These are phyloP conservation scores for Trogon surrucura DNA, from an alignment of 2,113 vertebrate genomes.

Conservation along the genomic window DNA sequence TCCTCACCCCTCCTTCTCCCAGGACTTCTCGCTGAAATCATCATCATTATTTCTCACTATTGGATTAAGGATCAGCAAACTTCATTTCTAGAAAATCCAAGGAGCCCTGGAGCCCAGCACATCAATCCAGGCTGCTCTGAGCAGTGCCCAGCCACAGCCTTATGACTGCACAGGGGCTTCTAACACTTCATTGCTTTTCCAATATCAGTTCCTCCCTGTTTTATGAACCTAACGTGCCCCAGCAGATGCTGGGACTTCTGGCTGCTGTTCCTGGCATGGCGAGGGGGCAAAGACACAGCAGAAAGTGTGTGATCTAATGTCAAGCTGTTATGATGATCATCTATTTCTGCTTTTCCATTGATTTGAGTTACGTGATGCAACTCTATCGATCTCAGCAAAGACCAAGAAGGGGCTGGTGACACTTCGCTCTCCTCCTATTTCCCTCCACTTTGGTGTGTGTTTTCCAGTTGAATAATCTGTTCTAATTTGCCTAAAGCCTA, in stretches of 20 bases:
- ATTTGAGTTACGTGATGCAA: constrained; percentile 69
- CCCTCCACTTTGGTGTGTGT: not conserved
- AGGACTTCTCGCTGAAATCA: not conserved
- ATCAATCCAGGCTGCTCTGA: constrained; percentile 41
- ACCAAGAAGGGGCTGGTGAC: not conserved
- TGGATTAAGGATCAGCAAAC: not conserved
- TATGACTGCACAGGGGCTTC: not conserved
- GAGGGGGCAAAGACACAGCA: not conserved
- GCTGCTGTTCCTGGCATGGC: not conserved
- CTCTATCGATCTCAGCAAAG: constrained; percentile 49
- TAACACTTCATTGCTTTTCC: constrained; percentile 65
- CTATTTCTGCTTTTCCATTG: constrained; percentile 67
- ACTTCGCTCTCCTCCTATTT: constrained; percentile 20
- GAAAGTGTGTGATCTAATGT: constrained; percentile 21
- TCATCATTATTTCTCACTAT: not conserved
- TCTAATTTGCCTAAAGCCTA: constrained; percentile 62
- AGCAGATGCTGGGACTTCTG: not conserved
- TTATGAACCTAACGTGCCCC: constrained; percentile 50
- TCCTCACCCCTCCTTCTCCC: not conserved
- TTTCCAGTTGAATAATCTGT: constrained; percentile 3
- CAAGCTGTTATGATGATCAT: constrained; percentile 49
- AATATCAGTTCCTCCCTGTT: constrained; percentile 44
- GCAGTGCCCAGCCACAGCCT: not conserved
- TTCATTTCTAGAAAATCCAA: constrained; percentile 16
- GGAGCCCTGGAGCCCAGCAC: not conserved